These are phyloP conservation scores for Caenorhabditis macrosperma DNA, from an alignment of 2,888 invertebrate species.

Conservation along the genomic window DNA sequence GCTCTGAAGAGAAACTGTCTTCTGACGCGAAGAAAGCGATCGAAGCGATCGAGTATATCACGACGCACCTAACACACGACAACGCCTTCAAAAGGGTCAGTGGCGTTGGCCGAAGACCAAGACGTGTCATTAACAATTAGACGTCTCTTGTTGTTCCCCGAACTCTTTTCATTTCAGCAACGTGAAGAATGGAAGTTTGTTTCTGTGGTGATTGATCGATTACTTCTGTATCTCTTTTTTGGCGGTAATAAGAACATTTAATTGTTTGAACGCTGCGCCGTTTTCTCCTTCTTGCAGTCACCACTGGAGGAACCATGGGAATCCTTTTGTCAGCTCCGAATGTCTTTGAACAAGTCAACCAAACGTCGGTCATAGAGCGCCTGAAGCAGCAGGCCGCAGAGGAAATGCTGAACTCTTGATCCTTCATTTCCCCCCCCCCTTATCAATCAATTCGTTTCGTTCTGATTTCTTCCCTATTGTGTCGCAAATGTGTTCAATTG, in stretches of 20 bases:
- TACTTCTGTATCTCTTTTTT: slow-evolving; percentile 82
- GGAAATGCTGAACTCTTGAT: slow-evolving; percentile 54
- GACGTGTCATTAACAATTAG: neutral
- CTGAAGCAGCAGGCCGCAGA: slow-evolving; percentile 62
- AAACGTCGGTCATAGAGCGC: slow-evolving; percentile 69
- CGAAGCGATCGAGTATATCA: slow-evolving; percentile 79
- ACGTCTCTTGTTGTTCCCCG: slow-evolving; percentile 14
- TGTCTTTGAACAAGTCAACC: slow-evolving; percentile 81
- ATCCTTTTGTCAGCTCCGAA: slow-evolving; percentile 82
- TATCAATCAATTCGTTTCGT: neutral
- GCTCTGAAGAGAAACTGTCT: slow-evolving; percentile 64
- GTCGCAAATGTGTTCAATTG: slow-evolving; percentile 29
- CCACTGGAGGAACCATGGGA: slow-evolving; percentile 66
- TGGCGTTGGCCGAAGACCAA: slow-evolving; percentile 11
- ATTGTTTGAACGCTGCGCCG: neutral
- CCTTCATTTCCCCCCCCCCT: no score
- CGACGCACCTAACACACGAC: slow-evolving; percentile 76
- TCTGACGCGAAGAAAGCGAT: slow-evolving; percentile 77
- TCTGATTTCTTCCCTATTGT: slow-evolving; percentile 44
- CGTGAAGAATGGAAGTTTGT: slow-evolving; percentile 83
- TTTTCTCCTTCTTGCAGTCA: slow-evolving; percentile 53
- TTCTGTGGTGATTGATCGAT: slow-evolving; percentile 82
- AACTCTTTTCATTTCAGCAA: slow-evolving; percentile 76
- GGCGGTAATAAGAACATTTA: slow-evolving; percentile 65
- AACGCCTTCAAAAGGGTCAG: slow-evolving; percentile 75